phyloP scores from a whole-genome alignment of 2,888 invertebrate genomes.

The Galerucella nymphaeae region DNA sequence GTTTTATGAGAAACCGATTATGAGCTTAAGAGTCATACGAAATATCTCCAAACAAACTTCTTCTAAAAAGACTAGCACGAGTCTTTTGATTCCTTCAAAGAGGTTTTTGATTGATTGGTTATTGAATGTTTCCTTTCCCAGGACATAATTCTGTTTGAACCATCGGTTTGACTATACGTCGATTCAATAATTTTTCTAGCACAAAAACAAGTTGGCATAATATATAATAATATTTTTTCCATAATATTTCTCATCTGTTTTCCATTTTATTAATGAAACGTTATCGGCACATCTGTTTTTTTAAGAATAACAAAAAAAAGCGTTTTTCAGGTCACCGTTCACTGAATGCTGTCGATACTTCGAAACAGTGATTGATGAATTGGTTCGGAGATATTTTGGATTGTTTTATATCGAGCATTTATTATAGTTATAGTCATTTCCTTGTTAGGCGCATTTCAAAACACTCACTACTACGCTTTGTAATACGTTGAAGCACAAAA shows the following conservation, averaged over 20 bases:
- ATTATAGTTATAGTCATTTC: constrained; percentile 30
- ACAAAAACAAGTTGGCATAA: not conserved
- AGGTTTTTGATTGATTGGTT: too few relatives aligned
- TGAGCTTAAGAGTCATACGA: too few relatives aligned
- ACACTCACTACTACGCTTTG: constrained; percentile 21
- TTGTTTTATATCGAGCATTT: constrained; percentile 16
- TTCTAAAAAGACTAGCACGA: too few relatives aligned
- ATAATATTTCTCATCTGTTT: not conserved
- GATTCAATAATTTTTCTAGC: too few relatives aligned
- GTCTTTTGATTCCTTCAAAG: too few relatives aligned
- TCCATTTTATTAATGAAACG: not conserved
- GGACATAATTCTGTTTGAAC: too few relatives aligned
- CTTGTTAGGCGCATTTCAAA: constrained; percentile 27
- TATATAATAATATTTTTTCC: not conserved
- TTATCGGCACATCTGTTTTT: constrained; percentile 2
- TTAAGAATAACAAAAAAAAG: not conserved
- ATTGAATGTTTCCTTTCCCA: too few relatives aligned
- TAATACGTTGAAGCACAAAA: constrained; percentile 21
- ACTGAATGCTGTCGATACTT: constrained; percentile 17
- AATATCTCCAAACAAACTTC: too few relatives aligned
- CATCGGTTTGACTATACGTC: too few relatives aligned
- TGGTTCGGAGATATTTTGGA: constrained; percentile 23
- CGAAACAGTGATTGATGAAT: constrained; percentile 24
- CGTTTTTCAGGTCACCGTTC: not conserved
- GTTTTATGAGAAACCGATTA: too few relatives aligned